These are phyloP conservation scores for Mesitornis unicolor DNA, from an alignment of 2,113 vertebrate genomes.

Conservation along the genomic window DNA sequence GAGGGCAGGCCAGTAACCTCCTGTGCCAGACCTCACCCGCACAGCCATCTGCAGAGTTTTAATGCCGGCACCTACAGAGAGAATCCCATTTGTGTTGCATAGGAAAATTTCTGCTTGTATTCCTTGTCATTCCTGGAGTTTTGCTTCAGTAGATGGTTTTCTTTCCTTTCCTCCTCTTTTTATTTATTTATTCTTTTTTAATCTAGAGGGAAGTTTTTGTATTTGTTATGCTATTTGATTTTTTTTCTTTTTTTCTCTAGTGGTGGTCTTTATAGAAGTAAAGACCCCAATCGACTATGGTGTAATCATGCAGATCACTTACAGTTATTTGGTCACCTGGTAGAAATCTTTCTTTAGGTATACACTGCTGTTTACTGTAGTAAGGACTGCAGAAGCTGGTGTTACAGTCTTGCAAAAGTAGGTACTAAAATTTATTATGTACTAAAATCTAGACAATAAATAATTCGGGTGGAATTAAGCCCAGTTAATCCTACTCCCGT, in stretches of 20 bases:
- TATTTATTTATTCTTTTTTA: background rate
- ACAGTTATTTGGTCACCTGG: background rate
- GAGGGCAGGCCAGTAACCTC: background rate
- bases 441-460: constrained; percentile 17
- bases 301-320: background rate
- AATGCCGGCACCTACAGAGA: background rate
- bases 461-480: constrained; percentile 22
- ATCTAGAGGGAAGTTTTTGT: background rate
- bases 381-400: background rate
- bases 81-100: background rate
- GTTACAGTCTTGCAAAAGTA: constrained; percentile 31
- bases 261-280: background rate
- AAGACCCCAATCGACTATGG: background rate
- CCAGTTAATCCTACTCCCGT: background rate
- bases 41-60: background rate
- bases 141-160: background rate
- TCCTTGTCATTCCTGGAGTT: background rate
- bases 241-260: background rate
- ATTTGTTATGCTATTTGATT: background rate
- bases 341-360: background rate
- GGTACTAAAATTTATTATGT: background rate
- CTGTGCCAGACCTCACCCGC: background rate
- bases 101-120: background rate
- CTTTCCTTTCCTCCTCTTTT: background rate
- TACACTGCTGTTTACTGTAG: background rate